Base-by-base conservation (phyloP, 2,888 invertebrate species). In the Dryadula phaetusa region DNA sequence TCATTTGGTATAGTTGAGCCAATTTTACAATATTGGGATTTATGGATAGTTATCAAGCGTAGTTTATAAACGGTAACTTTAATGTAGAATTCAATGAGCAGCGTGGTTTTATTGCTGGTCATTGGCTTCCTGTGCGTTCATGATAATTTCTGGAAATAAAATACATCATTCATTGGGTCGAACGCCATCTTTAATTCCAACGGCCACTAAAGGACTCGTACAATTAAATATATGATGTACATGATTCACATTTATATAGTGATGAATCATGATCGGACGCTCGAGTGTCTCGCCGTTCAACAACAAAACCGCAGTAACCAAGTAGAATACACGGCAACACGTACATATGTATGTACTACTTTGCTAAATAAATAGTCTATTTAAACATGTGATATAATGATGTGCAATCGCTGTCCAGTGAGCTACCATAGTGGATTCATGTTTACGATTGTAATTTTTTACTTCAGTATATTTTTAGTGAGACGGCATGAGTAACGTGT, bases 341-440 rank as follows among this genome's bases (percentile, higher is more conserved):
- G 76, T 75, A 79, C 72, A 73, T 72, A 67, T 74, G 75, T 75
- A 79, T 71, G 73, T 73, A 79, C 79, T 77, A 83, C 81, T 80
- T 62, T 81, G 82, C 83, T 86, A 85, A 87, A 86, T 84, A 87
- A 89, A 89, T 87, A 89, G 82, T 87, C 85, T 86, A 86, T 87
- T 88, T 85, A 85, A 88, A 87, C 85, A 88, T 89, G 90, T 90
- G 90, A 90, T 88, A 89, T 85, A 86, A 89, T 90, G 89, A 88
- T 88, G 88, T 88, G 88, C 87, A 89, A 86, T 80, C 88, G 86
- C 85, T 85, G 85, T 80, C 83, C 87, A 80, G 84, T 86, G 81
- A 79, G 83, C 84, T 80, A 82, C 88, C 85, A 84, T 81, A 83
- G 82, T 79, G 87, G 90, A 86, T 81, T 85, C 84, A 90, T 91